Base-by-base conservation (phyloP, 2,888 invertebrate genomes). In the Sarcophaga variegata region DNA sequence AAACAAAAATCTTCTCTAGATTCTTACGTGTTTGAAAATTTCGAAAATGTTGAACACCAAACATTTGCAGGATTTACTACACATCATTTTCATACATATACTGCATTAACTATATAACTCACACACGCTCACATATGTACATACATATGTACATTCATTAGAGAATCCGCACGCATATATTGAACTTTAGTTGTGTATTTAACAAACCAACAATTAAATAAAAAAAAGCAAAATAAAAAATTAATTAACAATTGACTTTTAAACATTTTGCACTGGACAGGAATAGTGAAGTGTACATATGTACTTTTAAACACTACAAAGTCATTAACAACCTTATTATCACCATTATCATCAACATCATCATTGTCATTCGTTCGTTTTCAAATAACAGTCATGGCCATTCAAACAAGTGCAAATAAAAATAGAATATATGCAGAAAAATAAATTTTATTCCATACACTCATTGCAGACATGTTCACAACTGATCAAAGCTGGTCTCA, bases 401-500 rank as follows among this genome's bases (percentile, higher is more conserved):
- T 64, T 60, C 69, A 76, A 64, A 69, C 47, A 75, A 49, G 47
- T 71, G 17, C 45, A 60, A n/a, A 47, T 37, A 22, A n/a, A 45
- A 62, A 78, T 37, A 60, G 62, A 62, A 10, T n/a, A 60, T 22
- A 45, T 37, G 49, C 45, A 66, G 4, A 20, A 22, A 54, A 74
- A 54, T 60, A 64, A 8, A 66, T 67, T 63, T 77, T 74, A 22
- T 12, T 71, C 6, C 47, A 67, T 72, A 22, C 45, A 14, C 37
- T 27, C 22, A 10, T 90, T 91, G 89, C 96, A 97, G 95, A 97
- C 97, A 90, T 96, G 97, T 94, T 97, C 97, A 91, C 97, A 97
- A 94, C 95, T 98, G 90, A 98, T 98, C 94, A 98, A 98, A 94
- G 98, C 95, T 94, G 97, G 98, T 89, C 95, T 98, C 93, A 98